phyloP scores from a whole-genome alignment of 2,797 vertebrate genomes.

The Varecia variegata region DNA sequence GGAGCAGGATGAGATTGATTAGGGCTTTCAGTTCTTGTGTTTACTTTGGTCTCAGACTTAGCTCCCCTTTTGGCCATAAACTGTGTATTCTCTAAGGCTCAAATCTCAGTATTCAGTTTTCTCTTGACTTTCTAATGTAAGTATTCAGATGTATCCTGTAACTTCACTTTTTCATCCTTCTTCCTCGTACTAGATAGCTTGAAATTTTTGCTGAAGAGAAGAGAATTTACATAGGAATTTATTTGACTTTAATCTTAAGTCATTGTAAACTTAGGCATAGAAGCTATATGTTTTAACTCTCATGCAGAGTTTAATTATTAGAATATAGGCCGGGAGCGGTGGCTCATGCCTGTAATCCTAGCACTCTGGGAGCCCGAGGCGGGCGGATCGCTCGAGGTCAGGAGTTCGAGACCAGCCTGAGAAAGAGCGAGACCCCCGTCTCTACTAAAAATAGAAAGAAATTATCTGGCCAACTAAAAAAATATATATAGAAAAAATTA shows the following conservation, averaged over 20 bases:
- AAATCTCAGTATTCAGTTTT: not conserved
- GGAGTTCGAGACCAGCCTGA: too few relatives aligned
- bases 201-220: not conserved
- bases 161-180: not conserved
- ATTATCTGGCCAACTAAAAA: too few relatives aligned
- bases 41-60: not conserved
- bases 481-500: too few relatives aligned
- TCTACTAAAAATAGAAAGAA: too few relatives aligned
- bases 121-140: not conserved
- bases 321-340: too few relatives aligned
- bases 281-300: not conserved
- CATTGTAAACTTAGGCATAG: not conserved
- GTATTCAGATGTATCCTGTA: not conserved
- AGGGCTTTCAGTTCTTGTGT: not conserved
- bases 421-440: too few relatives aligned
- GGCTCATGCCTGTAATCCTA: too few relatives aligned
- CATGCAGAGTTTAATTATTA: conserved; percentile 2
- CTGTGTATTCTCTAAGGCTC: not conserved
- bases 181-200: not conserved
- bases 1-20: not conserved
- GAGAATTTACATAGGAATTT: not conserved
- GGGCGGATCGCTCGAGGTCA: too few relatives aligned
- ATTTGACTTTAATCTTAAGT: conserved; percentile 16
- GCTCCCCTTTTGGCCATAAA: not conserved
- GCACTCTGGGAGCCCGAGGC: too few relatives aligned